Evolutionary conservation across 2,797 vertebrate species (phyloP).

Genomic region (Siniperca undulata): DNA sequence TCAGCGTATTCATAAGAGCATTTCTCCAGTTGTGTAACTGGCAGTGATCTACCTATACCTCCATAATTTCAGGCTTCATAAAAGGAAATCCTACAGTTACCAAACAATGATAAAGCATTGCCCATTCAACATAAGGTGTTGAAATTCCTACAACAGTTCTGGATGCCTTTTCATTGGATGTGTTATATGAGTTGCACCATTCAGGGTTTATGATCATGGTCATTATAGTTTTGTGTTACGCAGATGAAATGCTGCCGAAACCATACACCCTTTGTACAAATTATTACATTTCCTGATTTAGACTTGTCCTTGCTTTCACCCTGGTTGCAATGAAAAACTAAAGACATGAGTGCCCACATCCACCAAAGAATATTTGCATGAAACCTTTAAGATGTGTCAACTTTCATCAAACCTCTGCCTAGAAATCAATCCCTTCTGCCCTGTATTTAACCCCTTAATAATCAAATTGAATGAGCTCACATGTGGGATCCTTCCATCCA

Average conservation of each 20-base stretch:
- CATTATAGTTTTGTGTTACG: slow-evolving; percentile 28
- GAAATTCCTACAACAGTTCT: slow-evolving; percentile 11
- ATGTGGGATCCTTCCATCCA: neutral
- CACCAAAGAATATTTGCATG: neutral
- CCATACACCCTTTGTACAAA: slow-evolving; percentile 1
- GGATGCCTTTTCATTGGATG: slow-evolving; percentile 33
- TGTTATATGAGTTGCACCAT: slow-evolving; percentile 5
- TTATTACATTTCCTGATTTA: slow-evolving; percentile 39
- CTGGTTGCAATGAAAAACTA: slow-evolving; percentile 21
- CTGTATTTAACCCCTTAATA: neutral
- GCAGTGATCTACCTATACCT: slow-evolving; percentile 7
- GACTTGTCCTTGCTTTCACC: slow-evolving; percentile 54
- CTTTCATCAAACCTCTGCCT: neutral
- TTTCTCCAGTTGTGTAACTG: neutral
- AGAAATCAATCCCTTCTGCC: neutral
- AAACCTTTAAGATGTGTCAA: neutral
- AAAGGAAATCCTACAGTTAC: neutral
- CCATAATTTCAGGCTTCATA: slow-evolving; percentile 11
- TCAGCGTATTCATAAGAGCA: neutral
- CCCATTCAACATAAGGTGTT: neutral
- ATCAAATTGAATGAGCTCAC: neutral
- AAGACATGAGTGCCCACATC: neutral
- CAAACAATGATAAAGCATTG: slow-evolving; percentile 31
- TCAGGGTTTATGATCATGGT: slow-evolving; percentile 21
- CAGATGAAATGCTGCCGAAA: slow-evolving; percentile 24